These are phyloP conservation scores for Oscheius sp. DNA, from an alignment of 2,888 invertebrate species.

Conservation along the genomic window DNA sequence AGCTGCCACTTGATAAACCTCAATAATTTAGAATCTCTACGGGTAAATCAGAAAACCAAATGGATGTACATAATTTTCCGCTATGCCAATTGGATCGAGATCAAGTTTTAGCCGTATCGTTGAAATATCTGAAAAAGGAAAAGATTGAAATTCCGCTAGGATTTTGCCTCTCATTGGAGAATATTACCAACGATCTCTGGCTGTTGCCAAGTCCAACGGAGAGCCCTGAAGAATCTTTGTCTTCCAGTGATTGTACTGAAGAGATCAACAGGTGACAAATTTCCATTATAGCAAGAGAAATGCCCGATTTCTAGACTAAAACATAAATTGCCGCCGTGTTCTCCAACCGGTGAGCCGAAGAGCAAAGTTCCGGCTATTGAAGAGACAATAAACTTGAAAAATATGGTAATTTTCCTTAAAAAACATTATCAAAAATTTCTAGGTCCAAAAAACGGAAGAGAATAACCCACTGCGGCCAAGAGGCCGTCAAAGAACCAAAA, in stretches of 20 bases:
- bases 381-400: background rate
- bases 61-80: slow-evolving; percentile 20
- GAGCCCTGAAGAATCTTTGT: background rate
- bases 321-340: slow-evolving; percentile 21
- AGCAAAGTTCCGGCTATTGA: slow-evolving; percentile 17
- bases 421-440: background rate
- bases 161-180: slow-evolving; percentile 9
- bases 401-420: background rate
- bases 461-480: slow-evolving; percentile 1
- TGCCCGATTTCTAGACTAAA: background rate
- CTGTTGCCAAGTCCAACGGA: slow-evolving; percentile 27
- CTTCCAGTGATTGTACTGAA: background rate
- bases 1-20: too few species aligned
- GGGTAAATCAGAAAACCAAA: background rate
- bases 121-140: background rate
- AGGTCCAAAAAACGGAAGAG: background rate
- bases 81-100: slow-evolving; percentile 3
- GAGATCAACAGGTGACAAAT: slow-evolving; percentile 1
- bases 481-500: slow-evolving; percentile 13
- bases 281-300: background rate
- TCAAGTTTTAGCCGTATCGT: background rate
- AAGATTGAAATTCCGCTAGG: slow-evolving; percentile 8
- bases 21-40: slow-evolving; percentile 1
- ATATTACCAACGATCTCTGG: slow-evolving; percentile 26
- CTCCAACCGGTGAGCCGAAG: slow-evolving; percentile 27